Conservation (phyloP, 1,140 invertebrate species). For the Cardiocondyla obscurior region DNA sequence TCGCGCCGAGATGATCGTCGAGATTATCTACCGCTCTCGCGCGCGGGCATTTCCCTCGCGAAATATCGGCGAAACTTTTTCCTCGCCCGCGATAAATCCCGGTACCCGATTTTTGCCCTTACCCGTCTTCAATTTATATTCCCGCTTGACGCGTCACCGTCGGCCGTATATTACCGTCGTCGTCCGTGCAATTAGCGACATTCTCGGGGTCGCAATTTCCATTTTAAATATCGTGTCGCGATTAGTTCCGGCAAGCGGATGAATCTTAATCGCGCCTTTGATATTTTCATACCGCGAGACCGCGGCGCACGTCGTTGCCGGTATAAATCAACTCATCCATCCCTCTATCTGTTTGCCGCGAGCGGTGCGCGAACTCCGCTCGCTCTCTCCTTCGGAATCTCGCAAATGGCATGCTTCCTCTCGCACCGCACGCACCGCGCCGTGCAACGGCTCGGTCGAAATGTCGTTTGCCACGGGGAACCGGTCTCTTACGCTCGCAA, state of each 20-base stretch:
- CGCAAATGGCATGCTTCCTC: slow-evolving; percentile 10
- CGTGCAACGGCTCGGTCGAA: slow-evolving; percentile 53
- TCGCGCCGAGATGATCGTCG: slow-evolving; percentile 4
- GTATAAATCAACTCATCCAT: slow-evolving; percentile 25
- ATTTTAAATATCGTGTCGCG: neutral
- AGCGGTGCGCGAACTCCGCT: slow-evolving; percentile 7
- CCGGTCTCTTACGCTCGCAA: slow-evolving; percentile 71
- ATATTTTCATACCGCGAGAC: neutral
- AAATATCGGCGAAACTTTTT: slow-evolving; percentile 41
- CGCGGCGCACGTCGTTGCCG: neutral
- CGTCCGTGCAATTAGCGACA: neutral
- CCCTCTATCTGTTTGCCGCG: slow-evolving; percentile 45
- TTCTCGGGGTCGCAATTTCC: neutral
- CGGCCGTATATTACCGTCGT: neutral
- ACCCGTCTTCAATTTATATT: neutral
- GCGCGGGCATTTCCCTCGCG: slow-evolving; percentile 21
- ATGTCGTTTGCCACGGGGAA: slow-evolving; percentile 70
- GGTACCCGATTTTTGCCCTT: too few relatives aligned
- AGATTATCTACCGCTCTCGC: slow-evolving; percentile 35
- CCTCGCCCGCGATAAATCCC: neutral
- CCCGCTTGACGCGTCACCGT: neutral
- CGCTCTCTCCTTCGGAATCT: slow-evolving; percentile 47
- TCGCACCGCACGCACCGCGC: slow-evolving; percentile 8
- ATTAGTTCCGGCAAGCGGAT: too few relatives aligned
- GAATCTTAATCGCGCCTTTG: neutral